A percentile compares a stretch with the other conserved stretches of the same genome.
Evolutionary conservation across 1,140 invertebrate genomes (phyloP).

Genomic region (Drosophila leontia): DNA sequence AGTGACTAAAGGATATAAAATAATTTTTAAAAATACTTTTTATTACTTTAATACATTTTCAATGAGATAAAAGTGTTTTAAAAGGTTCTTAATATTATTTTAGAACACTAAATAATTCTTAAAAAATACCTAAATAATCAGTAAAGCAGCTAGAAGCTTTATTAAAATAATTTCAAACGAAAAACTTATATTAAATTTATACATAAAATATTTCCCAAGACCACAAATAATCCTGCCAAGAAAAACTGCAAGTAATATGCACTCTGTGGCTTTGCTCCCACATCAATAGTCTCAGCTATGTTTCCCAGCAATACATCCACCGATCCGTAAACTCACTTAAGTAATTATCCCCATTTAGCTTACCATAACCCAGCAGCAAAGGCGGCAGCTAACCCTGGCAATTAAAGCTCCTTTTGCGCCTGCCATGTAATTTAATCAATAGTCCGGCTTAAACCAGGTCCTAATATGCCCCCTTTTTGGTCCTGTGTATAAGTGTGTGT

Average conservation of each 20-base stretch:
- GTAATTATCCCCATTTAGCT: conserved; percentile 28
- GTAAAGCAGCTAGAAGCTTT: no score
- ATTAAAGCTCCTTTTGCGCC: conserved; percentile 34
- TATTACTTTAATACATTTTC: neutral
- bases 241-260: neutral
- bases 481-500: neutral
- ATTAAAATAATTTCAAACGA: no score
- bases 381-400: conserved; percentile 4
- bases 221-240: rapidly evolving
- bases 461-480: conserved; percentile 32
- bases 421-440: conserved; percentile 32
- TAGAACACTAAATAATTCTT: no score
- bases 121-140: no score
- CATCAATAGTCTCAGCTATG: neutral
- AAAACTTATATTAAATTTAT: no score
- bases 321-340: conserved; percentile 14
- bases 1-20: neutral
- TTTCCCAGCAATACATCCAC: neutral
- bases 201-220: no score
- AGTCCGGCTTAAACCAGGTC: conserved; percentile 19
- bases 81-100: neutral
- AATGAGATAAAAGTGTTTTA: rapidly evolving
- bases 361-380: conserved; percentile 6
- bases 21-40: neutral
- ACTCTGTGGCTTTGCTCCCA: neutral